Percentiles rank a stretch among this genome's conserved stretches.
These are phyloP conservation scores for Heliothis subflexa DNA, from an alignment of 1,140 invertebrate genomes.

Conservation along the genomic window DNA sequence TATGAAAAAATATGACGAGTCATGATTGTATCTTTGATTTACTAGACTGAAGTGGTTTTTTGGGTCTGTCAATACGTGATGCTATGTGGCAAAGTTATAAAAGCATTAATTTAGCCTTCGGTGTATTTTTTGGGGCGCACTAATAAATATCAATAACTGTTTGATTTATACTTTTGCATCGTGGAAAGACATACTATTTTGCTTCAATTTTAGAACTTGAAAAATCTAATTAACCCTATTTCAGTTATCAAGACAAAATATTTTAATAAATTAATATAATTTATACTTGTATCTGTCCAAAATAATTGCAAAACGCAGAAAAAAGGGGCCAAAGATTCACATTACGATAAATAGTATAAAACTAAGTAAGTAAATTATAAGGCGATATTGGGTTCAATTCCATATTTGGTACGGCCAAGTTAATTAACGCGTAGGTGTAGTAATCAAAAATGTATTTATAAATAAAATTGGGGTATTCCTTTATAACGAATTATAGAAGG, in stretches of 20 bases:
- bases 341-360: neutral
- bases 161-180: too few relatives aligned
- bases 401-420: neutral
- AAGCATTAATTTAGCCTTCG: neutral
- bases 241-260: too few relatives aligned
- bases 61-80: neutral
- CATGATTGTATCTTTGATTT: neutral
- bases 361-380: neutral
- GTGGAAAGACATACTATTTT: too few relatives aligned
- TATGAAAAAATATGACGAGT: neutral
- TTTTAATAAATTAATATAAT: too few relatives aligned
- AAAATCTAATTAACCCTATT: too few relatives aligned
- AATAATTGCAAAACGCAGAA: too few relatives aligned
- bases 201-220: too few relatives aligned
- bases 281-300: too few relatives aligned
- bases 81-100: constrained; percentile 13
- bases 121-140: too few relatives aligned
- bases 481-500: neutral
- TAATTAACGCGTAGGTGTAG: constrained; percentile 13
- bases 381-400: neutral
- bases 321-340: neutral
- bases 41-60: neutral
- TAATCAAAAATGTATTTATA: constrained; percentile 2
- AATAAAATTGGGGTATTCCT: too few relatives aligned
- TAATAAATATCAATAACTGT: too few relatives aligned